Conservation (phyloP, 64 coral and sea anemone genomes). For the Trachythela sp. region DNA sequence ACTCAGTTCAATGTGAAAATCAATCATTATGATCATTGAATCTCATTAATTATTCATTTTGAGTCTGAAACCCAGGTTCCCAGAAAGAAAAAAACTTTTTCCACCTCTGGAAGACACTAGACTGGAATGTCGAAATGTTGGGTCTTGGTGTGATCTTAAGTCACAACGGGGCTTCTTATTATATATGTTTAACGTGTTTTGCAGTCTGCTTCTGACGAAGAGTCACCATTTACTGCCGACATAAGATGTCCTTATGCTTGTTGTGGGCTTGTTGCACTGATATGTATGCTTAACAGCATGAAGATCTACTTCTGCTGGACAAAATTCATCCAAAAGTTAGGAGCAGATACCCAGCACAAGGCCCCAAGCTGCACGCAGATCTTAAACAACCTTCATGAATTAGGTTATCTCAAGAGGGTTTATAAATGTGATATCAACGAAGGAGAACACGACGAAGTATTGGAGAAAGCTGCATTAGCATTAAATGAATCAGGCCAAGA, state of each 20-base stretch:
- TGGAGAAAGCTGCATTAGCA: neutral
- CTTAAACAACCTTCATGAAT: neutral
- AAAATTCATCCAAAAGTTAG: neutral
- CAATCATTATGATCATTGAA: too few species aligned
- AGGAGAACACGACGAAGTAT: neutral
- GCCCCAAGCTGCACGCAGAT: neutral
- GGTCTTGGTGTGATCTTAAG: too few species aligned
- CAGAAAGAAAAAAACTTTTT: too few species aligned
- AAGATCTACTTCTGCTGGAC: neutral
- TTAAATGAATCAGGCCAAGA: neutral
- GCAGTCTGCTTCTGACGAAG: neutral
- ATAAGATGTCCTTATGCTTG: neutral
- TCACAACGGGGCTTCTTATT: neutral
- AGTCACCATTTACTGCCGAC: neutral
- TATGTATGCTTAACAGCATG: neutral
- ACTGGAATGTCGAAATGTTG: too few species aligned
- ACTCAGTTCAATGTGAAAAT: too few species aligned
- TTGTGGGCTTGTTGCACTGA: neutral
- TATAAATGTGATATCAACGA: neutral
- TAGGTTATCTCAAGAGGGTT: neutral
- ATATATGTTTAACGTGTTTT: neutral
- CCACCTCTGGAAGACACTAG: too few species aligned
- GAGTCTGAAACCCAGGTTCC: too few species aligned
- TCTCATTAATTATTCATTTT: too few species aligned
- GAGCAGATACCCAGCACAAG: neutral